Percentiles rank a stretch among this genome's conserved stretches.
These are phyloP conservation scores for Sciurus vulgaris DNA, from an alignment of 2,797 vertebrate species.

Conservation along the genomic window DNA sequence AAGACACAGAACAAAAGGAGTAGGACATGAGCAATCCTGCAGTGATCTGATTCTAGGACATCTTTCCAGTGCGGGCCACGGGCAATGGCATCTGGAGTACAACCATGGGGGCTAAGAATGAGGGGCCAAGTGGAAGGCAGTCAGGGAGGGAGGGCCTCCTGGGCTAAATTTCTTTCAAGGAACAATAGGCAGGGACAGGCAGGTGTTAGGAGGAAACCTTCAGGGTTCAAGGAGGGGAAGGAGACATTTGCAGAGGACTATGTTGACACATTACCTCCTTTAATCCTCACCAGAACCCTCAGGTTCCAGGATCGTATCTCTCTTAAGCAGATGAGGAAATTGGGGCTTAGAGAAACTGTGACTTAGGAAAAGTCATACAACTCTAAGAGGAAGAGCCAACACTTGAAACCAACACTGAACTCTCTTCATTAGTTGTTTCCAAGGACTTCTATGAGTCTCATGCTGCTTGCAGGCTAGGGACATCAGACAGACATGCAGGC, in stretches of 20 bases:
- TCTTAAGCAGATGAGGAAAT: background rate
- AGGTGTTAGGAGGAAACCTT: slow-evolving; percentile 41
- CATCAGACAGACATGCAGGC: background rate
- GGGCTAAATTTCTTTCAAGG: background rate
- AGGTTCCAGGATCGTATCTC: background rate
- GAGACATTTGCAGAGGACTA: background rate
- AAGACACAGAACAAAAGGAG: background rate
- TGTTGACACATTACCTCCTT: background rate
- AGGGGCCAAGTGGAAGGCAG: background rate
- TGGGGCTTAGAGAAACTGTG: slow-evolving; percentile 2
- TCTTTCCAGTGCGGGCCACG: background rate
- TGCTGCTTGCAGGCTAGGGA: background rate
- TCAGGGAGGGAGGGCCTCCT: background rate
- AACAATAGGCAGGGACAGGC: background rate
- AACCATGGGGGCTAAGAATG: background rate
- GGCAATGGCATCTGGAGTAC: background rate
- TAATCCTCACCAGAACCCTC: background rate
- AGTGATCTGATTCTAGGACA: background rate
- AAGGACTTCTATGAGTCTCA: background rate
- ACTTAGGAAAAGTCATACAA: background rate
- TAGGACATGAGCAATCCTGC: background rate
- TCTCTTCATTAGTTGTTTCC: background rate
- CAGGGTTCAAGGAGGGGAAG: slow-evolving; percentile 8
- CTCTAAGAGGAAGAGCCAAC: slow-evolving; percentile 4
- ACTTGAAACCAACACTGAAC: slow-evolving; percentile 34